Evolutionary conservation across 2,888 invertebrate species (phyloP).

Genomic region (Dryocosmus kuriphilus): DNA sequence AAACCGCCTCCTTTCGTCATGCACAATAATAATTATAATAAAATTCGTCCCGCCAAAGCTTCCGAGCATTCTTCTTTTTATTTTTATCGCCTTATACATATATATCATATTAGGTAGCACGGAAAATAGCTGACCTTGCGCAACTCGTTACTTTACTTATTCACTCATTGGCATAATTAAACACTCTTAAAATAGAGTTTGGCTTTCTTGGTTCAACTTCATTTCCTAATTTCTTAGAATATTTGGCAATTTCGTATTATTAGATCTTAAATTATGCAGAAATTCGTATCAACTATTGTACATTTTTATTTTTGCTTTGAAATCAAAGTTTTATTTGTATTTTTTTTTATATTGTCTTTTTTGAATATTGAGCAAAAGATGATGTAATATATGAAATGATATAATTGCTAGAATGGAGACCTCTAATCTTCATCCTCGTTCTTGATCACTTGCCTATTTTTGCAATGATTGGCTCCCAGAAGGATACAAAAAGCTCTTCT

Average conservation of each 20-base stretch:
- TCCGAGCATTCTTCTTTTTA: background rate
- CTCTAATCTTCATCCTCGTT: constrained; percentile 7
- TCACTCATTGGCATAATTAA: background rate
- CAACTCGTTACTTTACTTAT: background rate
- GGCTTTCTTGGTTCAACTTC: background rate
- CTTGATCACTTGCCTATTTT: background rate
- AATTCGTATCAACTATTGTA: background rate
- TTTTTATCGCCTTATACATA: background rate
- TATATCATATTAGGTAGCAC: background rate
- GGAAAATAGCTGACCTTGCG: background rate
- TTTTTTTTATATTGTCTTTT: background rate
- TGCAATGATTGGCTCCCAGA: background rate
- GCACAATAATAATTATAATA: constrained; percentile 19
- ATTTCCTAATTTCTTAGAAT: constrained; percentile 7
- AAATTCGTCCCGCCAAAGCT: constrained; percentile 10
- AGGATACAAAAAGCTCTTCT: background rate
- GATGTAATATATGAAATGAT: background rate
- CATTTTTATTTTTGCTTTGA: background rate
- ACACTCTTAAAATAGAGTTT: background rate
- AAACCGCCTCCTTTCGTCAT: constrained; percentile 18
- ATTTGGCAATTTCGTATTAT: background rate
- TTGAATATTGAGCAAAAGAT: background rate
- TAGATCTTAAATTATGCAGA: no score
- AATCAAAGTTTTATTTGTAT: background rate
- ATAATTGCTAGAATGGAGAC: background rate